phyloP scores from a whole-genome alignment of 2,113 vertebrate species.

The Anser cygnoides region DNA sequence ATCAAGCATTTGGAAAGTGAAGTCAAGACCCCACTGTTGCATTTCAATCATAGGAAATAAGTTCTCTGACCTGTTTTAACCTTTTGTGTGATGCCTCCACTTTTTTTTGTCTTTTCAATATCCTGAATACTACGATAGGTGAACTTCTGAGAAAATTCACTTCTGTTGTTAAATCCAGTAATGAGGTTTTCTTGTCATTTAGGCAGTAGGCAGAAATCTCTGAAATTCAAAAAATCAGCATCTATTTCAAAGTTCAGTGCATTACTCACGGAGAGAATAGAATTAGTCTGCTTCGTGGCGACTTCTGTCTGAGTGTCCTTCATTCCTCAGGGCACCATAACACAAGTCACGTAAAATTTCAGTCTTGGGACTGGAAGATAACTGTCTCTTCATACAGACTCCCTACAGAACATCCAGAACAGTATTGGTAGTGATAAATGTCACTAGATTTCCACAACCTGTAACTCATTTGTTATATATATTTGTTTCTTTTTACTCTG shows the following conservation, averaged over 20 bases:
- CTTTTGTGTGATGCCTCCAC: background rate
- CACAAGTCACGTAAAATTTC: background rate
- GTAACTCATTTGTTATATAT: background rate
- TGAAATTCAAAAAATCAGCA: background rate
- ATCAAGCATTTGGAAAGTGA: background rate
- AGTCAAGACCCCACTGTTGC: background rate
- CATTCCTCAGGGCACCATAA: background rate
- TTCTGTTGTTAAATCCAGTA: background rate
- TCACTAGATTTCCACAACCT: background rate
- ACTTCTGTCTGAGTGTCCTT: background rate
- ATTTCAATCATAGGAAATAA: background rate
- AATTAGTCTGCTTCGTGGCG: background rate
- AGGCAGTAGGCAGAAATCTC: background rate
- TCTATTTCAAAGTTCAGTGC: background rate
- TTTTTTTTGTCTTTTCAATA: background rate
- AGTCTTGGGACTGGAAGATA: accelerated
- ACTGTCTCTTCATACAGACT: background rate
- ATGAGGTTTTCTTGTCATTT: background rate
- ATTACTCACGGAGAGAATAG: background rate
- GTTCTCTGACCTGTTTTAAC: background rate
- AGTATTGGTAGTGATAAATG: background rate
- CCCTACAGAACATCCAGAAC: background rate
- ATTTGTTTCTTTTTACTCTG: background rate
- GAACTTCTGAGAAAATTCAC: background rate
- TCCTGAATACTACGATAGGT: background rate